Evolutionary conservation across 2,888 invertebrate genomes (phyloP), one percentile per base, ranked within the genome.

Genomic region (Ctena decussata): DNA sequence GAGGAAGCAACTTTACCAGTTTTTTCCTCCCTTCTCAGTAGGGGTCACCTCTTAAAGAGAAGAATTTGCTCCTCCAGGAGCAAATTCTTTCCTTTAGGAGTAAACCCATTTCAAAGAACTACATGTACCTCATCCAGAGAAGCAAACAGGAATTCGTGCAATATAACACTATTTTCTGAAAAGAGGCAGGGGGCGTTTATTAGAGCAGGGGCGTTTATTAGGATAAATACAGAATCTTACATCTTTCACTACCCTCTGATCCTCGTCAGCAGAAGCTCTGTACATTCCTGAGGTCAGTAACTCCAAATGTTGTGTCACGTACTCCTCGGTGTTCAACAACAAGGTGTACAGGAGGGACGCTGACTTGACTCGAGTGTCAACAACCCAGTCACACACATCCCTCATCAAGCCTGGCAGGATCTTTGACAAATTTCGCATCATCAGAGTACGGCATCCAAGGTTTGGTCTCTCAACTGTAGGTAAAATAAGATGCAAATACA

Each of bases 391-490:
- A 0, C 97, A 96, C 92, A 98, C 96, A 95, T 98, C 98, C 94
- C 95, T 96, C 70, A 96, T 96, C 89, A 98, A 96, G 53, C 97
- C 98, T 32, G 97, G 97, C 18, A 98, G 96, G 87, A 98, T 97
- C 90, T 95, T 94, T 44, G 97, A 97, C 86, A 98, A 96, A 93
- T 98, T 97, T 82, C 97, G 97, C 93, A 97, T 97, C 0, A 98
- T 97, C 73, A 99, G 96, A 1, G 97, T 96, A 12, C 98, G 97
- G 94, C 99, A 99, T 0, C 98, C 98, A 30, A 98, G 96, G 93
- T 98, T 98, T 0, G 98, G 98, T n/a, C 98, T 97, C 82, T 96
- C 96, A 18, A 98, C 97, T 97, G 74, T 46, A 85, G 75, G 41
- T 18, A 37, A 77, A 41, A n/a, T n/a, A n/a, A n/a, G n/a, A n/a